Evolutionary conservation across 92 coral and sea anemone species (phyloP), one percentile per base, ranked within the genome.

Genomic region (Heteractis magnifica): DNA sequence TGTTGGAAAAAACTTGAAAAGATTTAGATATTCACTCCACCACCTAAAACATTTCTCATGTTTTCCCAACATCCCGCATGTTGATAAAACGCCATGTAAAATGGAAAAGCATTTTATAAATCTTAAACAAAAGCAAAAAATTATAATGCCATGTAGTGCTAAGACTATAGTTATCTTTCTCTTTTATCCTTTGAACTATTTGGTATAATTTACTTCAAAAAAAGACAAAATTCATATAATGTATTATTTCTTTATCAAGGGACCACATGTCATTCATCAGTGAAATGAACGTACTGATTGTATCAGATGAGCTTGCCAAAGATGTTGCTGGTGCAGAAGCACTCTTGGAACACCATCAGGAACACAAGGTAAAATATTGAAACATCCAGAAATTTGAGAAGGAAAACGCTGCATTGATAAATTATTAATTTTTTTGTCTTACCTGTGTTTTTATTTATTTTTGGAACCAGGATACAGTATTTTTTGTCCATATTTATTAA

Each of bases 321-420:
- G 99, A 96, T 88, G 99, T 96, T 15, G 97, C 99, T 44, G 97
- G 99, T 53, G 99, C 98, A 7, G 99, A 96, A 80, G 93, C 94
- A 73, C 91, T 96, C 85, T 84, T 94, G 64, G 99, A 96, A 44
- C 91, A 94, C 60, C 99, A 94, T 72, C 95, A 96, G 59, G 99
- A 96, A 75, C 98, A 96, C 87, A 96, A 96, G 98, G 99, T 95
- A 68, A 16, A 52, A 3, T 4, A 5, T 0, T 62, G 4, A 18
- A 62, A 56, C 16, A 58, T 0, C 14, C 14, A 55, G 59, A 13
- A 55, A 13, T 55, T 55, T 9, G 59, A 55, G 59, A 3, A 8
- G 8, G 5, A 55, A 55, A 55, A 55, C 4, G 3, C 5, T 55
- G 10, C 59, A 55, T 55, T 55, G 59, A 9, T 55, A 13, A 55